phyloP scores from a whole-genome alignment of 2,113 vertebrate genomes.

The Aphyosemion australe region DNA sequence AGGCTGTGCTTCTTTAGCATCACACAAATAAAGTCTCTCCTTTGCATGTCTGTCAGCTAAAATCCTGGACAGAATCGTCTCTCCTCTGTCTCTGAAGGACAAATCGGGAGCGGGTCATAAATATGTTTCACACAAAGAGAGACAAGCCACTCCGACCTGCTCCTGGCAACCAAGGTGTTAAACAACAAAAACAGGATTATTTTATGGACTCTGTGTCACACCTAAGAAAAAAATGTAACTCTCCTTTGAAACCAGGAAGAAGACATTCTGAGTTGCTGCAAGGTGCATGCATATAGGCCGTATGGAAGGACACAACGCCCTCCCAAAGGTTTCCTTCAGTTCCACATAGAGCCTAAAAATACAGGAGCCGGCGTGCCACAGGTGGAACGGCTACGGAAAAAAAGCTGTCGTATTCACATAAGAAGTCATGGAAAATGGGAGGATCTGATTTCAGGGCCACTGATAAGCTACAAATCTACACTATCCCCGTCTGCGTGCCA shows the following conservation, averaged over 20 bases:
- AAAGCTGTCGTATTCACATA: conserved; percentile 72
- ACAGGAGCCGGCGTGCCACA: conserved; percentile 63
- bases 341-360: conserved; percentile 76
- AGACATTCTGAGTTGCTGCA: not conserved
- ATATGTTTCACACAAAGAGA: conserved; percentile 13
- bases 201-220: conserved; percentile 34
- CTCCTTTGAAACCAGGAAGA: conserved; percentile 18
- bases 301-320: conserved; percentile 1
- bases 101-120: conserved; percentile 9
- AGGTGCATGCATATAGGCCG: conserved; percentile 3
- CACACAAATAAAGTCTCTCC: conserved; percentile 14
- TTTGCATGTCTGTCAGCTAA: too few species aligned
- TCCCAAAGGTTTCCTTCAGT: conserved; percentile 65
- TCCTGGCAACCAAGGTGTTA: conserved; percentile 47
- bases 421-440: conserved; percentile 76
- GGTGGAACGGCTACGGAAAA: conserved; percentile 65
- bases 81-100: not conserved
- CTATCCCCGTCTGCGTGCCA: conserved; percentile 46
- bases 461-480: conserved; percentile 78
- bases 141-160: conserved; percentile 23
- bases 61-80: not conserved
- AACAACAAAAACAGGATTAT: conserved; percentile 24
- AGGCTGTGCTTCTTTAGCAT: not conserved
- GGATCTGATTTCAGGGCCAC: conserved; percentile 74
- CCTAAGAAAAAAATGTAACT: conserved; percentile 15